These are phyloP conservation scores for Macrocentrus cingulum DNA, from an alignment of 1,140 invertebrate species.

Conservation along the genomic window DNA sequence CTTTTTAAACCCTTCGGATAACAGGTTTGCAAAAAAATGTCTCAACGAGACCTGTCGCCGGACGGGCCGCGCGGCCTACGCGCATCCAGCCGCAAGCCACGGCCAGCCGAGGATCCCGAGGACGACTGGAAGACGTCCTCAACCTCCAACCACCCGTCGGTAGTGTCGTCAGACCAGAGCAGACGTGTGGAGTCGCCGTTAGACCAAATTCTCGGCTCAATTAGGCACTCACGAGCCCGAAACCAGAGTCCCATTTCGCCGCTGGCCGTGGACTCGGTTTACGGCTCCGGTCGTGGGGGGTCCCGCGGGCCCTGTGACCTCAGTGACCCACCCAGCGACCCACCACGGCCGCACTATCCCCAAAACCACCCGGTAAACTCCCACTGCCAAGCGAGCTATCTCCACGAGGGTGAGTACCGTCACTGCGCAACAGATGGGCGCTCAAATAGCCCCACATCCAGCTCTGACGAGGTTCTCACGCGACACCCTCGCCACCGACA, in stretches of 20 bases:
- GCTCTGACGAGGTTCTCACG: constrained; percentile 9
- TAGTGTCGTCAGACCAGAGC: background rate
- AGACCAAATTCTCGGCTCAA: constrained; percentile 9
- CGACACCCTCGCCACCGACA: constrained; percentile 10
- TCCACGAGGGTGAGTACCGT: constrained; percentile 8
- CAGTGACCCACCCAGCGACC: too few relatives aligned
- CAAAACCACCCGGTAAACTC: constrained; percentile 16
- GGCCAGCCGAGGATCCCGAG: constrained; percentile 1
- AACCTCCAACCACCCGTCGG: constrained; percentile 2
- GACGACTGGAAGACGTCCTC: constrained; percentile 11
- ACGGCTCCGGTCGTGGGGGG: constrained; percentile 15
- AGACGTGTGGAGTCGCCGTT: constrained; percentile 18
- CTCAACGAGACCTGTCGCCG: constrained; percentile 21
- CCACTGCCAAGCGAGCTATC: constrained; percentile 2
- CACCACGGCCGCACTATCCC: too few relatives aligned
- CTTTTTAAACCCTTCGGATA: background rate
- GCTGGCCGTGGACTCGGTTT: constrained; percentile 3
- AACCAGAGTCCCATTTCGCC: constrained; percentile 19
- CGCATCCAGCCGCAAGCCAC: background rate
- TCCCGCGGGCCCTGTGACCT: too few relatives aligned
- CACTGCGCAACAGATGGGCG: constrained; percentile 19
- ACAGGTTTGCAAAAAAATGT: constrained; percentile 13
- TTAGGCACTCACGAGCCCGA: constrained; percentile 18
- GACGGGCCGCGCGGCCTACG: constrained; percentile 5
- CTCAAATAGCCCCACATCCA: constrained; percentile 18